Percentiles rank a stretch among this genome's conserved stretches.
These are phyloP conservation scores for Nephrotoma flavescens DNA, from an alignment of 2,888 invertebrate species.

Conservation along the genomic window DNA sequence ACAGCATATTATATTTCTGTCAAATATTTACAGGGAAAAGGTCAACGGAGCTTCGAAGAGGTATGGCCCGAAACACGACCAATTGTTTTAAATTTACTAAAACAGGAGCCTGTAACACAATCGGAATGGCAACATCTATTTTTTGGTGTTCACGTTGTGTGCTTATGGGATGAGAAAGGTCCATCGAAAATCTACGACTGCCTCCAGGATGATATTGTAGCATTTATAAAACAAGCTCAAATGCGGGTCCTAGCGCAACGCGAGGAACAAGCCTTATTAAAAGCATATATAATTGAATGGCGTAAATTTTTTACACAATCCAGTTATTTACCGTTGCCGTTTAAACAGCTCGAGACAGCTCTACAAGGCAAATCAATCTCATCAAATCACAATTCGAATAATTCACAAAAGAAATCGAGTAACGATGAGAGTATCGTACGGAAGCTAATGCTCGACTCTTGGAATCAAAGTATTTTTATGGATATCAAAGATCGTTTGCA, in stretches of 20 bases:
- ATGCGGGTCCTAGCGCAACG: slow-evolving; percentile 76
- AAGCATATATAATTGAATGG: slow-evolving; percentile 97
- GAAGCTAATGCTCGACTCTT: slow-evolving; percentile 93
- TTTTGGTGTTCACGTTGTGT: slow-evolving; percentile 88
- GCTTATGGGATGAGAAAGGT: slow-evolving; percentile 95
- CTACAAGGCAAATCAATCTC: slow-evolving; percentile 47
- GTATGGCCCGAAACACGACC: slow-evolving; percentile 95
- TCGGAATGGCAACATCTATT: slow-evolving; percentile 97
- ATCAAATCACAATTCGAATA: slow-evolving; percentile 29
- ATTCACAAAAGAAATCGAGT: slow-evolving; percentile 38
- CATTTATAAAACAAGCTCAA: slow-evolving; percentile 89
- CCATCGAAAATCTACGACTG: slow-evolving; percentile 77
- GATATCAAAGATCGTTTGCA: slow-evolving; percentile 87
- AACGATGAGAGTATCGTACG: slow-evolving; percentile 84
- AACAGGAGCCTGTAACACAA: slow-evolving; percentile 87
- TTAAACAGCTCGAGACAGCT: slow-evolving; percentile 79
- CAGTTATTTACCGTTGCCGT: slow-evolving; percentile 91
- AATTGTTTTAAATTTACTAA: slow-evolving; percentile 81
- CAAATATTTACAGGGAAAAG: slow-evolving; percentile 35
- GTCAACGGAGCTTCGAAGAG: slow-evolving; percentile 78
- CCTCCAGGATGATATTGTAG: slow-evolving; percentile 80
- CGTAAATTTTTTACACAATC: slow-evolving; percentile 96
- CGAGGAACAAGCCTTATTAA: slow-evolving; percentile 88
- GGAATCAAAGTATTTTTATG: slow-evolving; percentile 95
- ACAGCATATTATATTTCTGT: too few species aligned